A percentile compares a stretch with the other conserved stretches of the same genome.
phyloP scores from a whole-genome alignment of 2,797 vertebrate genomes.

The Telmatherina bonti region DNA sequence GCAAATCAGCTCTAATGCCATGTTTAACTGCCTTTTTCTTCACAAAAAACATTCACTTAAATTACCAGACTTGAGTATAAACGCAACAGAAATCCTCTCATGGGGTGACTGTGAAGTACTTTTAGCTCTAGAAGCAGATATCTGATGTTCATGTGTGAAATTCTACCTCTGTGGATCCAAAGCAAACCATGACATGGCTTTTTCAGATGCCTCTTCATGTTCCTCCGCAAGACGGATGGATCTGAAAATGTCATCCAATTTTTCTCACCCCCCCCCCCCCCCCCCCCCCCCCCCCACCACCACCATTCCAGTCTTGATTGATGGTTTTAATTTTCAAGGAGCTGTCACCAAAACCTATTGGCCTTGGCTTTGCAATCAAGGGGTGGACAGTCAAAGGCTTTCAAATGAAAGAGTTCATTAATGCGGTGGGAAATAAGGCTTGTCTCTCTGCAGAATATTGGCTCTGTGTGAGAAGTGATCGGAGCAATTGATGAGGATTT shows the following conservation, averaged over 20 bases:
- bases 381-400: slow-evolving; percentile 67
- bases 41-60: neutral
- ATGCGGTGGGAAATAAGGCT: slow-evolving; percentile 72
- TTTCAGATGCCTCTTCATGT: slow-evolving; percentile 24
- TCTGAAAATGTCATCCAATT: slow-evolving; percentile 20
- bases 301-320: slow-evolving; percentile 65
- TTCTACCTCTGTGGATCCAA: neutral
- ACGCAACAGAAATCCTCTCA: neutral
- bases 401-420: slow-evolving; percentile 80
- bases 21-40: neutral
- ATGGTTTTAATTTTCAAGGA: slow-evolving; percentile 81
- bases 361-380: slow-evolving; percentile 73
- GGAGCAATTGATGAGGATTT: slow-evolving; percentile 76
- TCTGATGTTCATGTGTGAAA: neutral
- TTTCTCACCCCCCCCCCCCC: too few species aligned
- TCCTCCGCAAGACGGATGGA: slow-evolving; percentile 15
- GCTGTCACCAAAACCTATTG: slow-evolving; percentile 65
- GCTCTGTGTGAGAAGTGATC: slow-evolving; percentile 65
- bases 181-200: slow-evolving; percentile 13
- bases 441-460: slow-evolving; percentile 64
- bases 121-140: neutral
- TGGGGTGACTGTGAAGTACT: too few species aligned
- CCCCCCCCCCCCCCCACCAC: too few species aligned
- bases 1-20: too few species aligned
- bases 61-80: neutral